Percentiles rank a stretch among this genome's conserved stretches.
phyloP scores from a whole-genome alignment of 2,113 vertebrate species.

The Ondatra zibethicus region DNA sequence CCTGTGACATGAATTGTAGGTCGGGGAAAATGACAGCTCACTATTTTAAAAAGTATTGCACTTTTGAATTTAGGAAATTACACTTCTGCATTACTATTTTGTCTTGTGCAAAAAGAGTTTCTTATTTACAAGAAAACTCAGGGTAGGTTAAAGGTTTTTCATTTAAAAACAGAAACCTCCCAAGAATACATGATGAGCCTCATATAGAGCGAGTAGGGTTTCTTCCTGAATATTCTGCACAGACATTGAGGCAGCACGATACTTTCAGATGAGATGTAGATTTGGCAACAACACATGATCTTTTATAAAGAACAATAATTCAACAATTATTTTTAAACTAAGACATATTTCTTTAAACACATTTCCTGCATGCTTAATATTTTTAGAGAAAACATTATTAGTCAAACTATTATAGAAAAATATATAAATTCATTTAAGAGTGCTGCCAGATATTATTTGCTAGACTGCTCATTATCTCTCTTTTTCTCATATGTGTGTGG shows the following conservation, averaged over 20 bases:
- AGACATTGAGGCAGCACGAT: not conserved
- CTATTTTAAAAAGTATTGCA: conserved; percentile 16
- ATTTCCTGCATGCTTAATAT: not conserved
- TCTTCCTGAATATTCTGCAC: not conserved
- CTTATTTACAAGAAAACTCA: not conserved
- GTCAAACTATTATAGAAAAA: not conserved
- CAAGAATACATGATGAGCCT: too few relatives aligned
- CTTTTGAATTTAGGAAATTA: conserved; percentile 23
- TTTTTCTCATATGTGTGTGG: not conserved
- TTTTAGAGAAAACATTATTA: not conserved
- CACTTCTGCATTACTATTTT: not conserved
- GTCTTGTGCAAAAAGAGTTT: not conserved
- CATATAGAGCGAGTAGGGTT: not conserved
- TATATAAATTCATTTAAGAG: not conserved
- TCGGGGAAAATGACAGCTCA: not conserved
- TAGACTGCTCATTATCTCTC: not conserved
- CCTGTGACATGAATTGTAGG: not conserved
- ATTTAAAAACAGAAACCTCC: not conserved
- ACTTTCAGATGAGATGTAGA: not conserved
- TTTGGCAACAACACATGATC: not conserved
- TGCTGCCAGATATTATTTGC: not conserved
- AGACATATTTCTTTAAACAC: not conserved
- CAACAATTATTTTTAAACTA: not conserved
- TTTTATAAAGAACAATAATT: not conserved
- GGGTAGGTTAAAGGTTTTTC: not conserved